These are phyloP conservation scores for Craniophora ligustri DNA, from an alignment of 2,888 invertebrate genomes.

Conservation along the genomic window DNA sequence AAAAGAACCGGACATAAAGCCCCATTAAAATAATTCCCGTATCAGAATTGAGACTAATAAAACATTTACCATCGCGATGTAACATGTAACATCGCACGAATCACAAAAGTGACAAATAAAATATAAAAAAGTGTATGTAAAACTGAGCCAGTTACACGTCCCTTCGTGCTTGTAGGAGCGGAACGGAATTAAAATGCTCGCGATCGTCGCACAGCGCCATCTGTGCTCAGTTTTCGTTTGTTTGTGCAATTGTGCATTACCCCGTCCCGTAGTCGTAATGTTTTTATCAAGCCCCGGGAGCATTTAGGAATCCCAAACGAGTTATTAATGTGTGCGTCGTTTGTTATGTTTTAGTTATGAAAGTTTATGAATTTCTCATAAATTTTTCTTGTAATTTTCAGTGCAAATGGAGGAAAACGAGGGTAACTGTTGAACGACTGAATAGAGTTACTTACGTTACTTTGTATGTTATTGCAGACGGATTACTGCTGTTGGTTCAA, in stretches of 20 bases:
- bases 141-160: constrained; percentile 48
- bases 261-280: constrained; percentile 46
- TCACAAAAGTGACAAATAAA: constrained; percentile 45
- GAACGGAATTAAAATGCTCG: constrained; percentile 60
- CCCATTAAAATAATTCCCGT: constrained; percentile 35
- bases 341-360: constrained; percentile 21
- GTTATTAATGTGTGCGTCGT: constrained; percentile 39
- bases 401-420: no score
- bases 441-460: no score
- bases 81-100: constrained; percentile 18
- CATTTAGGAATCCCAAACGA: constrained; percentile 51
- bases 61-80: constrained; percentile 22
- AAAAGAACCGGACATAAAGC: neutral
- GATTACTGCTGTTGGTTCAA: no score
- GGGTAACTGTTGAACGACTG: no score
- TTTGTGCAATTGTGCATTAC: constrained; percentile 57
- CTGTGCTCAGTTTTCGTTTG: constrained; percentile 57
- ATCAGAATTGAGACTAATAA: constrained; percentile 45
- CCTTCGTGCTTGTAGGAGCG: constrained; percentile 50
- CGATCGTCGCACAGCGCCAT: constrained; percentile 49
- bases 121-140: constrained; percentile 46
- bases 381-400: no score
- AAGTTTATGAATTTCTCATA: constrained; percentile 2
- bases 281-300: constrained; percentile 53
- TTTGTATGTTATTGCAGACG: no score